A percentile compares a stretch with the other conserved stretches of the same genome.
These are phyloP conservation scores for Corythornis leucogaster DNA, from an alignment of 2,797 vertebrate genomes.

Conservation along the genomic window DNA sequence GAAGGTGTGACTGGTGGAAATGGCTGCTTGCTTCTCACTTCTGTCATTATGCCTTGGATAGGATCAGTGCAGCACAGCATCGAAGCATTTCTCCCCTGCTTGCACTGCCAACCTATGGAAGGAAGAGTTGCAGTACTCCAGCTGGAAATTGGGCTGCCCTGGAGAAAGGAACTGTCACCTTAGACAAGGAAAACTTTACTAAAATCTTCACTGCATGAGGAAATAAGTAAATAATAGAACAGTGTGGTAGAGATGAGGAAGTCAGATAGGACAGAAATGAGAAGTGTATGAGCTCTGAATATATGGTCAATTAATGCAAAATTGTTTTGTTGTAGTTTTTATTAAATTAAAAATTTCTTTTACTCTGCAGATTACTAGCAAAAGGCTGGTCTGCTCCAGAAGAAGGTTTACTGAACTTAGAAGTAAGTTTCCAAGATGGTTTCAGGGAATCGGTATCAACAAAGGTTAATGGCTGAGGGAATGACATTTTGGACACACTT, in stretches of 20 bases:
- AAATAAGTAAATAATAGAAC: background rate
- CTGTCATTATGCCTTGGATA: background rate
- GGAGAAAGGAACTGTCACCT: background rate
- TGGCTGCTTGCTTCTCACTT: background rate
- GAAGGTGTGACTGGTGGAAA: constrained; percentile 34
- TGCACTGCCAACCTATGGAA: accelerated
- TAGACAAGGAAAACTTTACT: background rate
- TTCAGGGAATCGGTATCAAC: background rate
- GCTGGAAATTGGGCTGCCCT: background rate
- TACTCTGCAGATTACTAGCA: background rate
- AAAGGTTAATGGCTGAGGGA: background rate
- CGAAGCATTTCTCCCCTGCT: accelerated
- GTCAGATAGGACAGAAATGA: background rate
- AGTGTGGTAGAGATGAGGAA: background rate
- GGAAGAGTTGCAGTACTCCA: background rate
- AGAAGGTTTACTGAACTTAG: background rate
- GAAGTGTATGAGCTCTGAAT: background rate
- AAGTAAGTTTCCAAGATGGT: background rate
- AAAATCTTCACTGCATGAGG: background rate
- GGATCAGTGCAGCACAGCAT: background rate
- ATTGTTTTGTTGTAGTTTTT: background rate
- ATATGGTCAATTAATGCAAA: background rate
- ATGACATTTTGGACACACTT: background rate
- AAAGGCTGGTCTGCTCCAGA: background rate
- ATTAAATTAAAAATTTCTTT: background rate